Evolutionary conservation across 2,113 vertebrate species (phyloP).

Genomic region (Calidris pygmaea): DNA sequence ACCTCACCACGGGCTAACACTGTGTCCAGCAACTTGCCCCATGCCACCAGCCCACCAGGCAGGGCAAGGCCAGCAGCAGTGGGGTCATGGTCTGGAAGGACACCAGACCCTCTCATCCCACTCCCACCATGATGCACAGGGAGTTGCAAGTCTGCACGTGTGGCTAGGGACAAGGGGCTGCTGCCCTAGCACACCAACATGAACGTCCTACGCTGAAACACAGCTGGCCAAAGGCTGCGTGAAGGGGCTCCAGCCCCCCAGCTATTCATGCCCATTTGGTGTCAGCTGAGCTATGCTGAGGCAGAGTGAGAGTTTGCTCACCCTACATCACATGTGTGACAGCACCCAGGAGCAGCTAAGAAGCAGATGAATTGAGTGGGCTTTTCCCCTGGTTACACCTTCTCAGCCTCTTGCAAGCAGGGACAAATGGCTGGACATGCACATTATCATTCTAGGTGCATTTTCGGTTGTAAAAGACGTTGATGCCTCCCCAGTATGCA

Average conservation of each 20-base stretch:
- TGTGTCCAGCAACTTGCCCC: rapidly evolving
- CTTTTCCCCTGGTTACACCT: background rate
- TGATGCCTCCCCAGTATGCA: background rate
- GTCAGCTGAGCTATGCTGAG: rapidly evolving
- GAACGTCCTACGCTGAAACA: rapidly evolving
- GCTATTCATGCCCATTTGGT: rapidly evolving
- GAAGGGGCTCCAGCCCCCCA: background rate
- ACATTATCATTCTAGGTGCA: background rate
- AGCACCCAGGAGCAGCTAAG: background rate
- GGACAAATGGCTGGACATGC: background rate
- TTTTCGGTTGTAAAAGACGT: background rate
- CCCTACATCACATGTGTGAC: rapidly evolving
- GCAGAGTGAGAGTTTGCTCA: background rate
- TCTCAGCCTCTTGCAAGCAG: background rate
- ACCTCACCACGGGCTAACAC: background rate
- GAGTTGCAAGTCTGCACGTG: rapidly evolving
- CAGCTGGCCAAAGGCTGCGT: background rate
- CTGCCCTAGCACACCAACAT: rapidly evolving
- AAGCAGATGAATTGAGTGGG: background rate
- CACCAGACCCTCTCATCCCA: background rate
- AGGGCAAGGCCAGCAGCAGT: background rate
- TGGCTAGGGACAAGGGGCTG: rapidly evolving
- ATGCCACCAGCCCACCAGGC: too few species aligned
- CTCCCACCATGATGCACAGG: rapidly evolving
- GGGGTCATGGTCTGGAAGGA: rapidly evolving